Conservation (phyloP, 2,797 vertebrate genomes). For the Pachyuromys duprasi region DNA sequence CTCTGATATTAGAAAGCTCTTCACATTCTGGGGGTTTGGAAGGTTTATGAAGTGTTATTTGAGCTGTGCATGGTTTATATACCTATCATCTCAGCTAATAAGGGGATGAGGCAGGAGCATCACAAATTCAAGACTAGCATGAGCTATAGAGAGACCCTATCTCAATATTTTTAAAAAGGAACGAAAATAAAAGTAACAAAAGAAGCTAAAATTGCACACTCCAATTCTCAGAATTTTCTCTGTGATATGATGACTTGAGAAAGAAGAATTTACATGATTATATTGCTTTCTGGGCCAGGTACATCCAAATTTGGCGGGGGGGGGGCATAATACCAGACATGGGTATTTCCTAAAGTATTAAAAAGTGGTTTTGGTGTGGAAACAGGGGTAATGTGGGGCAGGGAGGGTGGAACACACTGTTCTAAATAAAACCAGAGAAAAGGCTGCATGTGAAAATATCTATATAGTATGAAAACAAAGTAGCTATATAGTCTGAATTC, state of each 20-base stretch:
- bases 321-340: neutral
- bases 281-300: neutral
- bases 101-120: neutral
- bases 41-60: conserved; percentile 49
- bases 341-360: conserved; percentile 21
- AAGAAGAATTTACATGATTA: neutral
- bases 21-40: conserved; percentile 17
- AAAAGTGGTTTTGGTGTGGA: neutral
- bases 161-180: neutral
- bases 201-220: conserved; percentile 46
- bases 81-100: neutral
- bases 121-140: neutral
- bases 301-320: neutral
- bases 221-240: conserved; percentile 19
- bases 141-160: neutral
- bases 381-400: neutral
- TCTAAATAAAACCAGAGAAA: conserved; percentile 47
- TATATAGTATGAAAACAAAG: neutral
- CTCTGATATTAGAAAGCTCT: conserved; percentile 43
- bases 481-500: neutral
- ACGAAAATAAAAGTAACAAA: neutral
- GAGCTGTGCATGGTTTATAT: neutral
- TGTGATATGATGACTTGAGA: conserved; percentile 10
- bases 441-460: neutral
- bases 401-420: neutral